Percentiles rank a stretch among this genome's conserved stretches.
Conservation (phyloP, 2,888 invertebrate species). For the Drosophila siamana region DNA sequence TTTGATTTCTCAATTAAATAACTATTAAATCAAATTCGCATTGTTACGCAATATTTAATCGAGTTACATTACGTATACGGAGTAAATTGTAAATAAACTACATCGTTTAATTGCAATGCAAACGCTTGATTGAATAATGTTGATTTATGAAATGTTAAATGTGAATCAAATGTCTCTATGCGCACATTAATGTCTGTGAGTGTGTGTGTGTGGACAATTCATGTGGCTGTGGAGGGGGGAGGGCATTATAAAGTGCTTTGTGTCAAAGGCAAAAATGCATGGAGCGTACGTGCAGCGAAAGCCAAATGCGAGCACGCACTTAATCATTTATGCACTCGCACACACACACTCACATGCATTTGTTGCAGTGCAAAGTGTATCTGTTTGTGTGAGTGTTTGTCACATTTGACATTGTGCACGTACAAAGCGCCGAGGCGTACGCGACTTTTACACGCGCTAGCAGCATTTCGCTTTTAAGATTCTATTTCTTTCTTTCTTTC, state of each 20-base stretch:
- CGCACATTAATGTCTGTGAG: slow-evolving; percentile 2
- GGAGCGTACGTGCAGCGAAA: slow-evolving; percentile 63
- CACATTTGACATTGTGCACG: slow-evolving; percentile 67
- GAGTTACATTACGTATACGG: slow-evolving; percentile 17
- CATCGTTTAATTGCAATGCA: slow-evolving; percentile 47
- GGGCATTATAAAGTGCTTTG: slow-evolving; percentile 74
- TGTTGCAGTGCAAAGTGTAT: neutral
- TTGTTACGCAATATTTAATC: neutral
- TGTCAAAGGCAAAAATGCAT: slow-evolving; percentile 77
- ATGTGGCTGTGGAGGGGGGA: slow-evolving; percentile 12
- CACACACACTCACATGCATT: slow-evolving; percentile 31
- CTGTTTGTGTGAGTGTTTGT: slow-evolving; percentile 27
- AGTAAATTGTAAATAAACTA: slow-evolving; percentile 14
- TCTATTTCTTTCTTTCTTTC: slow-evolving; percentile 31
- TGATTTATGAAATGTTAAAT: slow-evolving; percentile 31
- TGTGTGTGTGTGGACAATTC: slow-evolving; percentile 1
- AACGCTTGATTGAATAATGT: slow-evolving; percentile 56
- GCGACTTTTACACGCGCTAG: slow-evolving; percentile 68
- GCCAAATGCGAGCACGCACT: slow-evolving; percentile 67
- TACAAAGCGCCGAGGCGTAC: slow-evolving; percentile 54
- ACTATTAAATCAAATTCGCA: neutral
- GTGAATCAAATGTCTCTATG: slow-evolving; percentile 47
- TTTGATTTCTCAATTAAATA: neutral
- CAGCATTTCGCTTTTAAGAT: slow-evolving; percentile 61
- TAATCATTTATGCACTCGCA: slow-evolving; percentile 72